Conservation (phyloP, 1,140 invertebrate species). For the Drosophila saltans region DNA sequence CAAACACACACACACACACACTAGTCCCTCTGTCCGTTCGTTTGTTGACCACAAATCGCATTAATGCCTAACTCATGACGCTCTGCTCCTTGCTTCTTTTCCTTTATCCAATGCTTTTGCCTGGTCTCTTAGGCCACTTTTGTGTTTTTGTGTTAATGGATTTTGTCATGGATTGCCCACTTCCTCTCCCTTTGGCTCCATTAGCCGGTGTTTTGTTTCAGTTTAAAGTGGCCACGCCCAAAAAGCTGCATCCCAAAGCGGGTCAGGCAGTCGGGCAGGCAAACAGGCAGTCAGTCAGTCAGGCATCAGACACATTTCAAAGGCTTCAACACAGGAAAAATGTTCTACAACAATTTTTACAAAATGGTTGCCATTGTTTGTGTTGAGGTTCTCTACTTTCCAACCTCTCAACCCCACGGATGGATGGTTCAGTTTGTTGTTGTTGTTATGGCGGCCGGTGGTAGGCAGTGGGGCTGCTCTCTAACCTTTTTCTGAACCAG, state of each 20-base stretch:
- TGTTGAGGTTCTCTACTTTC: slow-evolving; percentile 20
- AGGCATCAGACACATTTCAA: slow-evolving; percentile 48
- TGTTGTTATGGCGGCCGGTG: not conserved
- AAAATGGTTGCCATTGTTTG: slow-evolving; percentile 55
- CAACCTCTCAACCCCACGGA: slow-evolving; percentile 3
- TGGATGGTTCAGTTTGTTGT: slow-evolving; percentile 13
- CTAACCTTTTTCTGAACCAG: slow-evolving; percentile 46
- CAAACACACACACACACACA: not conserved
- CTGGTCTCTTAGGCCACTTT: slow-evolving; percentile 17
- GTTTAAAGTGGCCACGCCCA: slow-evolving; percentile 46
- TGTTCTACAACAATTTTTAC: slow-evolving; percentile 47
- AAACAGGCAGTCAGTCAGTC: not conserved
- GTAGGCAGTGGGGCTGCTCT: not conserved
- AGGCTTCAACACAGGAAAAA: slow-evolving; percentile 52
- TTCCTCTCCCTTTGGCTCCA: slow-evolving; percentile 36
- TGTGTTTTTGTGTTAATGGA: slow-evolving; percentile 44
- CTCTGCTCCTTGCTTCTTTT: not conserved
- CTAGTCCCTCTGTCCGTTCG: slow-evolving; percentile 4
- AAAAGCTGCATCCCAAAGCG: slow-evolving; percentile 11
- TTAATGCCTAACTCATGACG: slow-evolving; percentile 35
- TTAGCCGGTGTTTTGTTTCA: slow-evolving; percentile 30
- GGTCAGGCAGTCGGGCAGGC: not conserved
- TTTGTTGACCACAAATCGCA: slow-evolving; percentile 44
- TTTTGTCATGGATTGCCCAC: slow-evolving; percentile 29
- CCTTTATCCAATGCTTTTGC: not conserved